Evolutionary conservation across 2,113 vertebrate genomes (phyloP).

Genomic region (Polypterus bichir): DNA sequence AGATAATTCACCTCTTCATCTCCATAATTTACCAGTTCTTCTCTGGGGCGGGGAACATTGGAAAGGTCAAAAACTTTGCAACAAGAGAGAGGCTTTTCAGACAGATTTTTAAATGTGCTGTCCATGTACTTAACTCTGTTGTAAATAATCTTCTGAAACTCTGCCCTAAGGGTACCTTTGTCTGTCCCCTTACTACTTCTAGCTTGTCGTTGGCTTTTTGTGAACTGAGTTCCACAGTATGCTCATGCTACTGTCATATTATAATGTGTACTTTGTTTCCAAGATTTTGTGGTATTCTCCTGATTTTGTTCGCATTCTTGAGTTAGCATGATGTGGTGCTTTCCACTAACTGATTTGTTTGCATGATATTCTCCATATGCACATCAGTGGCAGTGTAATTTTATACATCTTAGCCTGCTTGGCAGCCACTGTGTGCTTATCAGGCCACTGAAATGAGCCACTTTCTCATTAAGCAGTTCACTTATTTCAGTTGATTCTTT

Average conservation of each 20-base stretch:
- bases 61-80: constrained; percentile 6
- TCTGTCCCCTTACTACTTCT: too few species aligned
- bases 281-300: constrained; percentile 13
- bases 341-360: constrained; percentile 11
- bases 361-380: constrained; percentile 9
- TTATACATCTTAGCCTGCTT: constrained; percentile 11
- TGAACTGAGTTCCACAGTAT: too few species aligned
- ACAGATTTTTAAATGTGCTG: not conserved
- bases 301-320: constrained; percentile 6
- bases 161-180: too few species aligned
- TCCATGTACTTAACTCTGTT: too few species aligned
- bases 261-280: not conserved
- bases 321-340: constrained; percentile 10
- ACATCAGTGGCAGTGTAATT: constrained; percentile 8
- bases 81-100: constrained; percentile 9
- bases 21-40: constrained; percentile 12
- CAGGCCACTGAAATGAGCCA: constrained; percentile 13
- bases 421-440: constrained; percentile 10
- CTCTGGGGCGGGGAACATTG: constrained; percentile 9
- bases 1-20: constrained; percentile 12
- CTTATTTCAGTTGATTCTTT: constrained; percentile 13
- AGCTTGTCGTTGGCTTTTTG: too few species aligned
- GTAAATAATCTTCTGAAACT: too few species aligned
- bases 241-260: too few species aligned
- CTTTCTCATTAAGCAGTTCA: constrained; percentile 13